These are phyloP conservation scores for Ridgeia piscesae DNA, from an alignment of 1,140 invertebrate genomes.

Conservation along the genomic window DNA sequence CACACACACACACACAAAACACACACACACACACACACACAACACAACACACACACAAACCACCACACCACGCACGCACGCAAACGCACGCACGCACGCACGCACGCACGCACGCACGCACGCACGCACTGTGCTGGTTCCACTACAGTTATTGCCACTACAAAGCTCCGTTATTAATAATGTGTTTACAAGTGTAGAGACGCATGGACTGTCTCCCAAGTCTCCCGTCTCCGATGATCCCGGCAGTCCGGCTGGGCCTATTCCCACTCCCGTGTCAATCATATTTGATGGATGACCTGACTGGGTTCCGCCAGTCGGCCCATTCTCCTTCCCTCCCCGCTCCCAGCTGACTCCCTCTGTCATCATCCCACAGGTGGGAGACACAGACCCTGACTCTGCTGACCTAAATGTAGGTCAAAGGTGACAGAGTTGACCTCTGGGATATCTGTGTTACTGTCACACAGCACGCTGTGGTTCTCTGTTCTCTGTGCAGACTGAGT, in stretches of 20 bases:
- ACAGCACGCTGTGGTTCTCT: neutral
- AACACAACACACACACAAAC: too few relatives aligned
- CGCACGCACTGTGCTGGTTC: too few relatives aligned
- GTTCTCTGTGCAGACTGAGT: neutral
- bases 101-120: too few relatives aligned
- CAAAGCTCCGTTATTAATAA: too few relatives aligned
- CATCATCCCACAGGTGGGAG: neutral
- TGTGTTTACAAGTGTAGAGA: neutral
- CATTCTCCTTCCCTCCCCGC: neutral
- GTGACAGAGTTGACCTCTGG: neutral
- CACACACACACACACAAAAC: too few relatives aligned
- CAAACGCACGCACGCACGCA: too few relatives aligned
- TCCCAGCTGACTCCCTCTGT: neutral
- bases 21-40: too few relatives aligned
- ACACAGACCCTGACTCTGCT: neutral
- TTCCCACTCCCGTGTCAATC: neutral
- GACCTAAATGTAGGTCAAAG: slow-evolving; percentile 1
- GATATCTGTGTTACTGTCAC: neutral
- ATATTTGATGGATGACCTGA: neutral
- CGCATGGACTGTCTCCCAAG: neutral
- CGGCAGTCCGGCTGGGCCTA: neutral
- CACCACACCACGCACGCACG: too few relatives aligned
- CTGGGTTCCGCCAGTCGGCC: neutral
- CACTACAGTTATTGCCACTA: too few relatives aligned
- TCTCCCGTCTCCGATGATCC: neutral